Evolutionary conservation across 2,797 vertebrate species (phyloP), one percentile per base, ranked within the genome.

Genomic region (Xyrichtys novacula): DNA sequence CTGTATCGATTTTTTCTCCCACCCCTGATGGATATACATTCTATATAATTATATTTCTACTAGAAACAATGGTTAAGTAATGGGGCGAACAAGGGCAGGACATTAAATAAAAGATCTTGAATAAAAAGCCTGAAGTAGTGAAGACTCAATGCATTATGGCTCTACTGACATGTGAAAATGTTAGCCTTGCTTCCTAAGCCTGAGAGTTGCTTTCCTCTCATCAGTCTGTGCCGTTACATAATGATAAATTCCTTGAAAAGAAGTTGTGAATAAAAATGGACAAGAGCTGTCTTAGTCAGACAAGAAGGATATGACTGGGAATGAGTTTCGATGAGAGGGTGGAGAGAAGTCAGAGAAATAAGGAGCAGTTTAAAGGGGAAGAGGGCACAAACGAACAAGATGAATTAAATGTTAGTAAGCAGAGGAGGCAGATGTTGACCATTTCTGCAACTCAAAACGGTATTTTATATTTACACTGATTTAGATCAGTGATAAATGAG

Each of bases 191-290:
- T 62, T 6, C 0, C 44, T 14, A 19, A 31, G 54, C 25, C 39
- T 46, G 44, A 58, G 64, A 36, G 36, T 14, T 58, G 48, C 20
- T 71, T 66, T 5, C 23, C 55, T 39, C 68, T 59, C 16, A 48
- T 52, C 34, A 11, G n/a, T 69, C 62, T 66, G 54, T 39, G 71
- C 22, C 47, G 47, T 76, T 74, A 62, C 32, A 48, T 63, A 47
- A 69, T 20, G 22, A 58, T 16, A 39, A 16, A 49, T 22, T 53
- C 16, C 17, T 39, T 56, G 6, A 47, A 60, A 55, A 39, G 11
- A 43, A 55, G 23, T 8, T 23, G 6, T 17, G 8, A 47, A 46
- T 38, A 52, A 60, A 43, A 47, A 54, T 5, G 17, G 39, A 63
- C 4, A n/a, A 47, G 22, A 57, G 44, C 36, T 4, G 20, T 62